phyloP scores from a whole-genome alignment of 23 tunicate genomes.

The Phallusia fumigata region DNA sequence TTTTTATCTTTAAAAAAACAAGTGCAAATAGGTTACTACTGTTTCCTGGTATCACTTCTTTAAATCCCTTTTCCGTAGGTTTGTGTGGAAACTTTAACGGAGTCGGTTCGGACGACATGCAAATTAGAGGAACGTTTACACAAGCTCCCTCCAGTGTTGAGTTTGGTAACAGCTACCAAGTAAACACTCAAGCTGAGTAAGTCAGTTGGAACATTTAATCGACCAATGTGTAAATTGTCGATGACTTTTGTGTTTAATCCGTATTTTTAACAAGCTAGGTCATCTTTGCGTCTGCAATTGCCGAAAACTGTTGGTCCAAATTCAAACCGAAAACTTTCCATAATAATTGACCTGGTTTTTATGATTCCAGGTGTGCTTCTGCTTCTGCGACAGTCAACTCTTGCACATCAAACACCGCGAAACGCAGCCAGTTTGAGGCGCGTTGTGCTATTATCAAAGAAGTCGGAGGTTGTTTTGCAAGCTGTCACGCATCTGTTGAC shows the following conservation, averaged over 20 bases:
- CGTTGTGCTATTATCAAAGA: slow-evolving; percentile 26
- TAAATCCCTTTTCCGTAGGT: slow-evolving; percentile 15
- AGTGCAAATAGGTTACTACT: too few species aligned
- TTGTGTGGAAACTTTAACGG: slow-evolving; percentile 85
- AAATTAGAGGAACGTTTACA: background rate
- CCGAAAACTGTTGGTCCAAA: too few species aligned
- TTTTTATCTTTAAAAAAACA: too few species aligned
- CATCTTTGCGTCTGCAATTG: too few species aligned
- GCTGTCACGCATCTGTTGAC: slow-evolving; percentile 12
- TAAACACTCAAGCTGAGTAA: slow-evolving; percentile 47
- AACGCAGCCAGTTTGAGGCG: background rate
- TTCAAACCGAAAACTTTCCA: background rate
- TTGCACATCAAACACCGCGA: slow-evolving; percentile 1
- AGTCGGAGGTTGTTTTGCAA: slow-evolving; percentile 26
- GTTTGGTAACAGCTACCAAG: slow-evolving; percentile 70
- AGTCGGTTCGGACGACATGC: slow-evolving; percentile 49
- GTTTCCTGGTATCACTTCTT: too few species aligned
- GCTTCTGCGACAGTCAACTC: background rate
- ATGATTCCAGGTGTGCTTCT: slow-evolving; percentile 14
- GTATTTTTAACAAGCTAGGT: too few species aligned
- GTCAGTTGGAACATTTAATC: background rate
- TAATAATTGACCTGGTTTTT: too few species aligned
- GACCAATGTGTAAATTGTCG: too few species aligned
- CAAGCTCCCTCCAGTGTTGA: slow-evolving; percentile 4
- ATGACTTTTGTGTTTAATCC: too few species aligned